Evolutionary conservation across 1,140 invertebrate genomes (phyloP).

Genomic region (Homalodisca vitripennis): DNA sequence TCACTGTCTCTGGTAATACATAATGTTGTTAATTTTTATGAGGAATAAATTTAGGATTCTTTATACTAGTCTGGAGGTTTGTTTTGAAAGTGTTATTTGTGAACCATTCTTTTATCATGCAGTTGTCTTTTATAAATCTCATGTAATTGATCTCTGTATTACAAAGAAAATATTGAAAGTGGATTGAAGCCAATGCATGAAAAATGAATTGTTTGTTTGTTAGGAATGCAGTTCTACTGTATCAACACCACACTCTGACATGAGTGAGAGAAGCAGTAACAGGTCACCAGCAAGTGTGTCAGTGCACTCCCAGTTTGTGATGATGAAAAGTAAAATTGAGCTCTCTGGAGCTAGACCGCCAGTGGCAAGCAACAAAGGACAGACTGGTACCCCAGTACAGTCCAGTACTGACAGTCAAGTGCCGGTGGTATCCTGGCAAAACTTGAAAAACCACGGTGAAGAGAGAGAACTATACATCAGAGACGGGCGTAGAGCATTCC

Average conservation of each 20-base stretch:
- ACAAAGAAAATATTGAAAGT: no score
- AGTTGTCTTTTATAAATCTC: no score
- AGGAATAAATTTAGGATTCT: no score
- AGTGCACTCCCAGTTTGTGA: background rate
- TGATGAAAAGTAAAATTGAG: background rate
- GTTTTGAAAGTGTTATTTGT: no score
- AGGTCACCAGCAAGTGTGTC: background rate
- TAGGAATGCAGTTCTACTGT: conserved; percentile 5
- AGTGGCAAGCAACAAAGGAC: background rate
- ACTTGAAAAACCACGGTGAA: background rate
- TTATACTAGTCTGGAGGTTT: no score
- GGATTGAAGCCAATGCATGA: no score
- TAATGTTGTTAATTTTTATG: no score
- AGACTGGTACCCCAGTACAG: background rate
- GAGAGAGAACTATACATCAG: conserved; percentile 2
- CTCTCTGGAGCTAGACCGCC: background rate
- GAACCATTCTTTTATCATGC: no score
- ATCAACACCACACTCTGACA: background rate
- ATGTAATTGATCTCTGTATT: no score
- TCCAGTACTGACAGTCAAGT: background rate
- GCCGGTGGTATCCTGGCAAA: conserved; percentile 10
- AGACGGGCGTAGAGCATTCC: conserved; percentile 16
- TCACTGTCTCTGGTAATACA: no score
- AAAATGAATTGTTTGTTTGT: no score
- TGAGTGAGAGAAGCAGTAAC: conserved; percentile 14